Conservation (phyloP, 2,113 vertebrate genomes). For the Phylloscopus whistleri region DNA sequence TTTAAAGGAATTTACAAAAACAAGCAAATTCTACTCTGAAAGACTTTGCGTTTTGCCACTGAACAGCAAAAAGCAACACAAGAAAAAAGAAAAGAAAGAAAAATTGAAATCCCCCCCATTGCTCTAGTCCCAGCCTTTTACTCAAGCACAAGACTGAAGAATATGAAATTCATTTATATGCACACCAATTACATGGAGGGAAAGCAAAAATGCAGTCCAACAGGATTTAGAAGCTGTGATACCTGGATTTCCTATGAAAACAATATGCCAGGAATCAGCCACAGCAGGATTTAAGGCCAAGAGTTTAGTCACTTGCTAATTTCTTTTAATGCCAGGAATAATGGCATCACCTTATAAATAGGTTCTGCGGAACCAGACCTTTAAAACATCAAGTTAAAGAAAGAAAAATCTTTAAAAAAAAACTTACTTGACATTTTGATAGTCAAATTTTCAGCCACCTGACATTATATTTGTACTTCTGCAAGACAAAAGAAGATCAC, state of each 20-base stretch:
- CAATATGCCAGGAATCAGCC: neutral
- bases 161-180: neutral
- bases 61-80: neutral
- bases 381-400: neutral
- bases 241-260: neutral
- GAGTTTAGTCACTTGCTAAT: neutral
- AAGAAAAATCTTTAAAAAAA: neutral
- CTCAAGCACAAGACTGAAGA: neutral
- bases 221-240: neutral
- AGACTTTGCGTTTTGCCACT: neutral
- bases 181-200: neutral
- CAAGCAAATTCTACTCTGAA: neutral
- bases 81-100: neutral
- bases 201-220: neutral
- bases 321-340: neutral
- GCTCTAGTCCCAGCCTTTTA: neutral
- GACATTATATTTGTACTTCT: slow-evolving; percentile 78
- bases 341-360: neutral
- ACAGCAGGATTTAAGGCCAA: neutral
- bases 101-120: neutral
- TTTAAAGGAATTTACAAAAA: neutral
- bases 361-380: neutral
- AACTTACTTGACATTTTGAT: slow-evolving; percentile 88
- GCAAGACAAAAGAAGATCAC: slow-evolving; percentile 74
- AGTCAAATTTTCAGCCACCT: slow-evolving; percentile 77